Conservation (phyloP, 1,140 invertebrate genomes). For the Delia radicum region DNA sequence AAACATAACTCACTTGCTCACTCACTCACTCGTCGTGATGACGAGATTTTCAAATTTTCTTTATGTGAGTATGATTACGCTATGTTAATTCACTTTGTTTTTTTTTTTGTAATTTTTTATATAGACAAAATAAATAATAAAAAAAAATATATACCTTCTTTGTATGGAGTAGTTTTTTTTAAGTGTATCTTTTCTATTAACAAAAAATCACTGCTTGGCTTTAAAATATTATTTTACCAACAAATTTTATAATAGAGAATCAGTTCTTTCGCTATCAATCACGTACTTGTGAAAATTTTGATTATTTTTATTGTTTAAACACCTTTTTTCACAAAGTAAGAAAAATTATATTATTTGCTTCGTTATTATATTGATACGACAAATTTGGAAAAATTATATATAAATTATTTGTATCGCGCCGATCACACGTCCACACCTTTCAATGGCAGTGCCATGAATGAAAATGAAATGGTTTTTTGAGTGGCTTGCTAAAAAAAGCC, state of each 20-base stretch:
- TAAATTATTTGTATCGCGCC: neutral
- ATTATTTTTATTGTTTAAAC: neutral
- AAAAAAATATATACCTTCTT: neutral
- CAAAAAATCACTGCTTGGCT: no score
- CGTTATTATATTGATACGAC: slow-evolving; percentile 1
- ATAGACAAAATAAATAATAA: neutral
- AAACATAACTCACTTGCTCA: neutral
- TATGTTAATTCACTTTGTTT: slow-evolving; percentile 5
- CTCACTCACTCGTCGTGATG: neutral
- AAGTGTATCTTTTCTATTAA: no score
- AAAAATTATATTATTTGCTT: neutral
- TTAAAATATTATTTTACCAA: neutral
- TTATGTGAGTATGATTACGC: neutral
- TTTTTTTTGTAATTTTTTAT: neutral
- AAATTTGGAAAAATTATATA: neutral
- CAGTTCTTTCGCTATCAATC: neutral
- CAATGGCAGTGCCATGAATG: slow-evolving; percentile 32
- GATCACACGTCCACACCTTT: slow-evolving; percentile 29
- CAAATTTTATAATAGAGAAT: neutral
- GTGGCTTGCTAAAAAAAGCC: neutral
- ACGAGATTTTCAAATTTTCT: slow-evolving; percentile 1
- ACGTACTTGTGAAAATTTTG: neutral
- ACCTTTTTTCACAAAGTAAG: neutral
- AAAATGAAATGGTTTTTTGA: slow-evolving; percentile 25
- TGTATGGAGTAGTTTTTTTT: neutral